phyloP scores from a whole-genome alignment of 2,113 vertebrate genomes.

The Antechinus stuartii region DNA sequence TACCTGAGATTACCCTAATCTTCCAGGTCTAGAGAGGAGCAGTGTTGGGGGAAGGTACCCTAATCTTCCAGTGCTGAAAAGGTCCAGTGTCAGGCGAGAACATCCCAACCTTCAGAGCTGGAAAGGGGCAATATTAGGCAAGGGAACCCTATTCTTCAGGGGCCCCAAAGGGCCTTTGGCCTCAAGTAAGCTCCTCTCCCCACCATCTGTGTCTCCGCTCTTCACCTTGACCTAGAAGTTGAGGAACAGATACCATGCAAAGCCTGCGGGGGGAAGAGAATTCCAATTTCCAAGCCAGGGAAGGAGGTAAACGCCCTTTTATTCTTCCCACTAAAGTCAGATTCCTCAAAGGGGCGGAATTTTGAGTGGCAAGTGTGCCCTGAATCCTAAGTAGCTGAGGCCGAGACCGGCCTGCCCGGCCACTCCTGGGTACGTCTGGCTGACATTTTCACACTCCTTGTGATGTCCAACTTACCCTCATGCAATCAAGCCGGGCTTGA shows the following conservation, averaged over 20 bases:
- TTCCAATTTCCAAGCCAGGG: not conserved
- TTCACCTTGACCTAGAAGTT: not conserved
- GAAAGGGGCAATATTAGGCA: not conserved
- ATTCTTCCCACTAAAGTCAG: not conserved
- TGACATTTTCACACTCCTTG: not conserved
- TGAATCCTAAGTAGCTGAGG: not conserved
- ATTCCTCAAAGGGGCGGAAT: not conserved
- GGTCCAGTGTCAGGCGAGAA: not conserved
- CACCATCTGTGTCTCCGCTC: not conserved
- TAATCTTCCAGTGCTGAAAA: not conserved
- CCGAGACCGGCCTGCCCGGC: not conserved
- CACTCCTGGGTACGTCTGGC: not conserved
- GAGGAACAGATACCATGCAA: not conserved
- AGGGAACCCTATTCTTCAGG: not conserved
- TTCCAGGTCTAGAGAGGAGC: too few species aligned
- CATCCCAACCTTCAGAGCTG: not conserved
- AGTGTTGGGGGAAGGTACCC: not conserved
- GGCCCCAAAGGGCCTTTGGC: not conserved
- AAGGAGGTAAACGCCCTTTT: slow-evolving; percentile 6
- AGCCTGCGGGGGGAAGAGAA: not conserved
- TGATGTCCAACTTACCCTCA: not conserved
- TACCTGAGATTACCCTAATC: not conserved
- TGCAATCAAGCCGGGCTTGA: not conserved
- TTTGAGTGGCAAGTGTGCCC: not conserved
- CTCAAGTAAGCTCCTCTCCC: not conserved